Evolutionary conservation across 2,113 vertebrate genomes (phyloP).

Genomic region (Megaptera novaeangliae): DNA sequence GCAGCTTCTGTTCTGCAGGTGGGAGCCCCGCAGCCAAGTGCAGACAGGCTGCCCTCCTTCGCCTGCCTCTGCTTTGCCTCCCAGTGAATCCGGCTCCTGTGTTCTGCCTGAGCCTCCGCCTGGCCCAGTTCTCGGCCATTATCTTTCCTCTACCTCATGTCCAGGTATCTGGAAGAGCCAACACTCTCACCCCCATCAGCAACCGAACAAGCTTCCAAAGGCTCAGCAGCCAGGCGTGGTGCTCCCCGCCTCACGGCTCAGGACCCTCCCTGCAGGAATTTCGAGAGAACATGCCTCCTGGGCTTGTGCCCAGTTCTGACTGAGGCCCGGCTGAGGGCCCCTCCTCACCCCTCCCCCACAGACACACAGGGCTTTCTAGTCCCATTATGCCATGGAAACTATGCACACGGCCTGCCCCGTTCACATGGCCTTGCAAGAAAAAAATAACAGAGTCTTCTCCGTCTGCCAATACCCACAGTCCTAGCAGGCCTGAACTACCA

Average conservation of each 20-base stretch:
- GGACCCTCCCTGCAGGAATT: constrained; percentile 30
- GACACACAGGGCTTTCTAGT: constrained; percentile 68
- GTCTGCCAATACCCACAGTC: constrained; percentile 58
- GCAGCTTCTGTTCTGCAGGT: neutral
- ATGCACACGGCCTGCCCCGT: constrained; percentile 56
- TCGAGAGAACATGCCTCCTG: constrained; percentile 44
- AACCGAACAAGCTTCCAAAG: constrained; percentile 3
- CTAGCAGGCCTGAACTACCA: neutral
- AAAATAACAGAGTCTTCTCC: constrained; percentile 53
- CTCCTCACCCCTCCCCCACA: constrained; percentile 51
- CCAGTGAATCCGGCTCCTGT: neutral
- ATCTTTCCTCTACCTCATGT: constrained; percentile 13
- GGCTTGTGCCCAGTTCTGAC: constrained; percentile 20
- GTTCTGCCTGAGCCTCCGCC: neutral
- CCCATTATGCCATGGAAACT: constrained; percentile 75
- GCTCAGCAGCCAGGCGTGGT: neutral
- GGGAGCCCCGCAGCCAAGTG: neutral
- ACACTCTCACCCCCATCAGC: neutral
- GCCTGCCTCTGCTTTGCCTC: neutral
- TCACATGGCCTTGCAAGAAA: constrained; percentile 73
- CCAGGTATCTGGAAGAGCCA: neutral
- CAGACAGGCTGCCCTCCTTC: neutral
- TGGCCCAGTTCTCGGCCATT: neutral
- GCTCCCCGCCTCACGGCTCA: neutral
- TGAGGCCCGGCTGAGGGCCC: constrained; percentile 16